Base-by-base conservation (phyloP, 2,888 invertebrate species). In the Drosophila trichaetosa region DNA sequence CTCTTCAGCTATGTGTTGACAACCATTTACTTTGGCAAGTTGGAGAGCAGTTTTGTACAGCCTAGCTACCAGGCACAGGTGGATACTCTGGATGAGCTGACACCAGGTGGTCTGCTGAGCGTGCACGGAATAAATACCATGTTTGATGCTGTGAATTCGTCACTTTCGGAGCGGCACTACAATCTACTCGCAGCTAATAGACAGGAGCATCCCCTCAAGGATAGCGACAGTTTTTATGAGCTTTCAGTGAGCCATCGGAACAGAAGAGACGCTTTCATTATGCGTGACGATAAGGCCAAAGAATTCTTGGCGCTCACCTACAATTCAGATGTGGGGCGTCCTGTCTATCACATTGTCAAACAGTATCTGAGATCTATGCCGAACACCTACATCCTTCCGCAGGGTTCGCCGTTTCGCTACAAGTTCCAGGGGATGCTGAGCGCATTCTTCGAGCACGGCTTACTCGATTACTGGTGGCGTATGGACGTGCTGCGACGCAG, bases 1-100 rank as follows among this genome's bases (percentile, higher is more conserved):
- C 62, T 92, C 10, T 93, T 92, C 49, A 89, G 91, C 36, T 92
- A 92, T 52, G 81, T 93, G 0, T 61, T 91, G 53, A 91, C 90
- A 2, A 82, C 76, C 31, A 83, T 92, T 27, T 92, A 92, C 60
- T 88, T 92, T 34, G 92, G 91, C 27, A 92, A 93, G 56, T 67
- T 93, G 58, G 92, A 92, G 49, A 93, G 93, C 49, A 87, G 83
- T 13, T 92, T 93, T 46, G 89, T 93, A 0, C 85, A 87, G 13
- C 91, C 93, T 0, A 77, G 76, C 16, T 93, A 86, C 60, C 90
- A 90, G 56, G 42, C 76, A 3, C 91, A 92, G 36, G 54, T 93
- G n/a, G 84, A 92, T 49, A 76, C 63, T 1, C 63, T 93, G 21
- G 73, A 79, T 2, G 90, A 84, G 4, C 36, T 92, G 2, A 5